Conservation (phyloP, 1,140 invertebrate genomes). For the Anthonomus grandis region DNA sequence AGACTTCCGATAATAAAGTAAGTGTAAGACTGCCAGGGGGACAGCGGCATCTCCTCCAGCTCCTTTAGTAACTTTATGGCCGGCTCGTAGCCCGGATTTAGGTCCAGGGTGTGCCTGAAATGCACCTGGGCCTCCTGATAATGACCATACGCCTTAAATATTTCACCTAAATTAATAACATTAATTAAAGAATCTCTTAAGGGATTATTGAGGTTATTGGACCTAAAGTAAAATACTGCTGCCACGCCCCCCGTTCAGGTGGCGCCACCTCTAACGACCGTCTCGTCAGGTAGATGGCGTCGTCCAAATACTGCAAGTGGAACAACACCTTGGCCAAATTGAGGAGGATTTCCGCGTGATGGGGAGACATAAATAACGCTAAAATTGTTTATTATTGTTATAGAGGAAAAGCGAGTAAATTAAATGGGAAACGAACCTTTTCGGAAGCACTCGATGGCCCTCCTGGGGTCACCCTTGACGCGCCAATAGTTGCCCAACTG, state of each 20-base stretch:
- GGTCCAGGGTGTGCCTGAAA: constrained; percentile 72
- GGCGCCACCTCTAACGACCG: constrained; percentile 64
- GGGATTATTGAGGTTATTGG: neutral
- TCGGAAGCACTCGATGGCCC: constrained; percentile 84
- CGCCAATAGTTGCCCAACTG: constrained; percentile 88
- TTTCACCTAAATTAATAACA: constrained; percentile 63
- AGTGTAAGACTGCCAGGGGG: constrained; percentile 75
- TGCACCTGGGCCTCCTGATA: constrained; percentile 77
- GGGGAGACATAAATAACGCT: constrained; percentile 77
- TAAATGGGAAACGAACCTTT: too few relatives aligned
- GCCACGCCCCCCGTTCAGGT: constrained; percentile 81
- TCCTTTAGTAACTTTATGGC: constrained; percentile 74
- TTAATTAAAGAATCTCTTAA: too few relatives aligned
- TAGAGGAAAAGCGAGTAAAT: too few relatives aligned
- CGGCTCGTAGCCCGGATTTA: constrained; percentile 79
- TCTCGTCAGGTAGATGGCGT: constrained; percentile 80
- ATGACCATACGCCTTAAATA: constrained; percentile 82
- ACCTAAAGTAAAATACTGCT: constrained; percentile 84
- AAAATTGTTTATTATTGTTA: neutral
- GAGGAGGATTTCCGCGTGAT: constrained; percentile 79
- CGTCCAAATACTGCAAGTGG: constrained; percentile 82
- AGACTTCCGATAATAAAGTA: constrained; percentile 81
- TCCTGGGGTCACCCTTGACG: constrained; percentile 78
- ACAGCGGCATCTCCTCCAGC: constrained; percentile 68
- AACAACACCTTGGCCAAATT: constrained; percentile 82